Evolutionary conservation across 2,888 invertebrate species (phyloP), one percentile per base, ranked within the genome.

Genomic region (Sisyra terminalis): DNA sequence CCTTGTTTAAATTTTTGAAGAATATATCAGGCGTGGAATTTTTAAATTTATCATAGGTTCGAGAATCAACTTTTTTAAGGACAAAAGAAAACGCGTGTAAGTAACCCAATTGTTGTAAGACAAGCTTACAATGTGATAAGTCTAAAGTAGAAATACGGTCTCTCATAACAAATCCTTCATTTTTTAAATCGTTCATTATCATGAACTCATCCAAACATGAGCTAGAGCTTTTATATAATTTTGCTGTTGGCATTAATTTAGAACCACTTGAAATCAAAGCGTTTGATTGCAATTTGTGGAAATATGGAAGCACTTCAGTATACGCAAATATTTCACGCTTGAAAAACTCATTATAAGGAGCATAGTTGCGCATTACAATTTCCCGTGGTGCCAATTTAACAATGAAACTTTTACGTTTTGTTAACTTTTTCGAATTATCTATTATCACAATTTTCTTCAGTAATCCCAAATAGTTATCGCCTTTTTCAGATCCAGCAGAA

Each of bases 391-490:
- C 24, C 14, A 29, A 43, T 43, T 43, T 43, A 9, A 43, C 17
- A 16, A 43, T 43, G n/a, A 37, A 38, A 30, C 24, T 30, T 14
- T 38, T 30, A 4, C 14, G 16, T 34, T 18, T 38, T 39, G 44
- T 47, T 44, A 11, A 48, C 41, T 3, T 42, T 44, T 40, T 43
- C 18, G 8, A 7, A 3, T 9, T 16, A 7, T 16, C 11, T 24
- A 24, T 7, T 24, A 24, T 5, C 13, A 13, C 38, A 1, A 50
- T 48, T 44, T 47, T 45, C 3, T 50, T 49, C 17, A 53, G 49
- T 10, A 51, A 46, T 6, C 55, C 55, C 29, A 56, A 42, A 42
- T 52, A 54, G 43, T 57, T 57, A 41, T 55, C 55, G 2, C 55
- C 55, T 36, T 46, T 48, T 9, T 46, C 34, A 7, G 50, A 49